phyloP scores from a whole-genome alignment of 2,888 invertebrate genomes.

The Coelinius sp. region DNA sequence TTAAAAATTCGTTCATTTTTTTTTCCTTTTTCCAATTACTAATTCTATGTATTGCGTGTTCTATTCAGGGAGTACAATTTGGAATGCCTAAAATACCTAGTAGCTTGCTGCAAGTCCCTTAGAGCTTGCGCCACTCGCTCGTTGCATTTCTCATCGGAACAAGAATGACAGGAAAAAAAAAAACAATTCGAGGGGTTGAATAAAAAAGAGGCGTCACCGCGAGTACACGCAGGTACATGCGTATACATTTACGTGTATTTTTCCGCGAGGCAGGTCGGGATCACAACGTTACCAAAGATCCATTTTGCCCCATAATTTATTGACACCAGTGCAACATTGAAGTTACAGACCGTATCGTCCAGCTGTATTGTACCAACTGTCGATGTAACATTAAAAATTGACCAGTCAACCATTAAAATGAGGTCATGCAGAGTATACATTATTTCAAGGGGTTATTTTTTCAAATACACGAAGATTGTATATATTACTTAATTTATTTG shows the following conservation, averaged over 20 bases:
- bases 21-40: background rate
- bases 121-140: background rate
- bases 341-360: background rate
- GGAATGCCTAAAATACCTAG: background rate
- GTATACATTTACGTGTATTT: background rate
- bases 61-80: background rate
- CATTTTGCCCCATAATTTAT: background rate
- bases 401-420: slow-evolving; percentile 16
- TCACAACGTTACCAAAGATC: background rate
- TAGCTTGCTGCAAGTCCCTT: background rate
- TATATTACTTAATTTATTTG: background rate
- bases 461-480: background rate
- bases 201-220: background rate
- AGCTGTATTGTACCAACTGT: slow-evolving; percentile 7
- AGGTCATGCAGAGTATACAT: background rate
- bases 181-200: slow-evolving; percentile 1
- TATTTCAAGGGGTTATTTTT: background rate
- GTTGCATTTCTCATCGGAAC: background rate
- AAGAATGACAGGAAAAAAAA: background rate
- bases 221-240: background rate
- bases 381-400: background rate
- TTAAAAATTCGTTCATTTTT: background rate
- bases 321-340: too few species aligned
- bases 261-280: slow-evolving; percentile 22
- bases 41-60: slow-evolving; percentile 4